Percentiles rank a stretch among this genome's conserved stretches.
These are phyloP conservation scores for roundworm (Caenorhabditis elegans) DNA, from an alignment of 1,140 invertebrate genomes.

Conservation along the genomic window WBcel235 BX284604.4:5655001-5655500, in stretches of 20 bases:
- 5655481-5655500: background rate
- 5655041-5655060: too few relatives aligned
- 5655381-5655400: background rate
- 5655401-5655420: background rate
- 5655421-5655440: background rate
- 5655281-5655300: slow-evolving; percentile 61
- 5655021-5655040: too few relatives aligned
- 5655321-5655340: background rate
- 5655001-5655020: too few relatives aligned
- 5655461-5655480: background rate
- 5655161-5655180: too few relatives aligned
- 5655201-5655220: slow-evolving; percentile 62
- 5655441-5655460: background rate
- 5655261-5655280: slow-evolving; percentile 61
- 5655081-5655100: too few relatives aligned
- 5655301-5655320: slow-evolving; percentile 59
- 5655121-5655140: too few relatives aligned
- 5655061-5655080: too few relatives aligned
- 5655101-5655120: too few relatives aligned
- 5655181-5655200: slow-evolving; percentile 57
- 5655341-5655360: background rate
- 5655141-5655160: too few relatives aligned
- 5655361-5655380: background rate
- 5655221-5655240: slow-evolving; percentile 54
- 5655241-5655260: slow-evolving; percentile 45